phyloP scores from a whole-genome alignment of 2,888 invertebrate species.

The Lacanobia oleracea region DNA sequence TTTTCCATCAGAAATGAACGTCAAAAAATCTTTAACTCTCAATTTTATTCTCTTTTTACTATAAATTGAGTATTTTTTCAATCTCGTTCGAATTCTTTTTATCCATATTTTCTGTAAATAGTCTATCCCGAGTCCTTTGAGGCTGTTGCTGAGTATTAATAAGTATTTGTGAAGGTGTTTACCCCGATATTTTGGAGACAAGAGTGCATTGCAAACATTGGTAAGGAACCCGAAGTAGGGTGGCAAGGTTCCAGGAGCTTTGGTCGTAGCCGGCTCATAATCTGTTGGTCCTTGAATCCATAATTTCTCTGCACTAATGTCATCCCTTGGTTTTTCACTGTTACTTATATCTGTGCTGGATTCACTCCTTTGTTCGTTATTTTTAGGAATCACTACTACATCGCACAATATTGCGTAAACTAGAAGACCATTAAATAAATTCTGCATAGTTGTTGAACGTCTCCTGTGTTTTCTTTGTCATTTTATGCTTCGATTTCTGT shows the following conservation, averaged over 20 bases:
- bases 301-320: background rate
- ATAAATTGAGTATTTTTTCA: conserved; percentile 69
- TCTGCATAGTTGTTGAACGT: conserved; percentile 20
- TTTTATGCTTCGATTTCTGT: conserved; percentile 67
- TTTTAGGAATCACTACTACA: conserved; percentile 5
- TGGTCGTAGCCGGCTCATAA: conserved; percentile 1
- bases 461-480: conserved; percentile 6
- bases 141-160: conserved; percentile 68
- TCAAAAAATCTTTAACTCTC: conserved; percentile 70
- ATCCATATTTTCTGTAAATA: conserved; percentile 70
- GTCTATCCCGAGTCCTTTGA: conserved; percentile 69
- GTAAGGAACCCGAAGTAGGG: conserved; percentile 77
- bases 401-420: conserved; percentile 22
- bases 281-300: background rate
- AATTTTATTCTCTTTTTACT: conserved; percentile 67
- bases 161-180: conserved; percentile 72
- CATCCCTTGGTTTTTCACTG: background rate
- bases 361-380: background rate
- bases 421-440: conserved; percentile 22
- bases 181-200: conserved; percentile 69
- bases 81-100: conserved; percentile 67
- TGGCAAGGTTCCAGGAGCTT: conserved; percentile 53
- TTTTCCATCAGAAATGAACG: conserved; percentile 67
- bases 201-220: conserved; percentile 73
- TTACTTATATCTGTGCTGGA: background rate